Evolutionary conservation across 2,888 invertebrate species (phyloP), one percentile per base, ranked within the genome.

Genomic region (Dicroscelio sp.): DNA sequence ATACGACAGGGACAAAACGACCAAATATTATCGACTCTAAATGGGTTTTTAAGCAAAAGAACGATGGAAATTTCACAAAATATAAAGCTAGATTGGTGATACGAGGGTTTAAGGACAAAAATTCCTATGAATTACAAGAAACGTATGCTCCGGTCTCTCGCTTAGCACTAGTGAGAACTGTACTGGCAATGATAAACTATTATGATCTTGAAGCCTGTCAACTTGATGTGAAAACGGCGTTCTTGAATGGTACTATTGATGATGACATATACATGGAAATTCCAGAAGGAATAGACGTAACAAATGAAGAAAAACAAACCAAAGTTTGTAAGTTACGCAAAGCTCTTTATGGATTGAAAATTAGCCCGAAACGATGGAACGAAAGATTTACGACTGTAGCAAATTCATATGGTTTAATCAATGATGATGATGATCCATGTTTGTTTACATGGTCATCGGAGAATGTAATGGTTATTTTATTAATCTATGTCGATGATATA

Each of bases 381-480:
- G 65, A 65, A 5, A 58, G 52, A 25, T 79, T 31, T 23, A 43
- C 71, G 12, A 31, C 31, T 6, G 90, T 84, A 88, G 88, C 60
- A 67, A 27, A 60, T 1, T 90, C 88, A 31, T 58, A 90, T 14
- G 92, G 90, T 30, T 71, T 92, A n/a, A 86, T 90, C 31, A 92
- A 90, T 52, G 89, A 90, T 25, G 20, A 84, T 48, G 71, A 91
- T 38, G 92, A 93, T 33, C 92, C 92, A 55, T 92, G 91, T 63
- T 73, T 93, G n/a, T 93, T 92, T 27, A 91, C 92, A 27, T 94
- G 93, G 93, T 90, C 87, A 73, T 71, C 86, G 82, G 43, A 89
- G 5, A 82, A 83, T 17, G 90, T 90, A 79, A 38, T 88, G n/a
- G n/a, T n/a, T n/a, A n/a, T n/a, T n/a, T n/a, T n/a, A n/a, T n/a